These are phyloP conservation scores for Sebastes nivosus DNA, from an alignment of 2,797 vertebrate genomes.

Conservation along the genomic window DNA sequence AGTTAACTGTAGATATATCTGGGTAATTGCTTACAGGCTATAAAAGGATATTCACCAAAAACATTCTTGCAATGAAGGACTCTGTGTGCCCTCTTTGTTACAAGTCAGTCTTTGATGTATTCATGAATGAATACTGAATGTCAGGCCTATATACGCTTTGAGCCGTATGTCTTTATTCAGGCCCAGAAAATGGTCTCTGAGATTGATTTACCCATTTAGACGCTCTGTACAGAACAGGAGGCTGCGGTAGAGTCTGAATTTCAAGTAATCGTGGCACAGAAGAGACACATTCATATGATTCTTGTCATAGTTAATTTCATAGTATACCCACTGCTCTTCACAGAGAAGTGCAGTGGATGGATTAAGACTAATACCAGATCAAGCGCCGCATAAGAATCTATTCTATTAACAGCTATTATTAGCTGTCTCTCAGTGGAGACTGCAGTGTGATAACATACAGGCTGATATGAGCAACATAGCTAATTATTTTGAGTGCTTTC, in stretches of 20 bases:
- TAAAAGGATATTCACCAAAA: constrained; percentile 42
- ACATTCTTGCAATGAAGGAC: neutral
- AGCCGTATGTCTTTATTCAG: constrained; percentile 30
- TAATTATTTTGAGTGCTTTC: neutral
- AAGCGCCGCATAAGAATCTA: neutral
- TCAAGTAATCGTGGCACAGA: neutral
- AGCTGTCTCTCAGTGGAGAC: neutral
- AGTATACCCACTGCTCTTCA: neutral
- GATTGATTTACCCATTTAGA: constrained; percentile 27
- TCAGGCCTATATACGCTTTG: neutral
- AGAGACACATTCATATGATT: neutral
- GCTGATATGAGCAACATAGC: neutral
- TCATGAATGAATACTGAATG: constrained; percentile 27
- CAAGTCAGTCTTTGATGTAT: constrained; percentile 38
- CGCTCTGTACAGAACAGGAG: neutral
- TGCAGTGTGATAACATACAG: neutral
- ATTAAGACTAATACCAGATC: constrained; percentile 12
- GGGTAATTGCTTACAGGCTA: constrained; percentile 24
- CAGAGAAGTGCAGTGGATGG: neutral
- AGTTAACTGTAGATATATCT: constrained; percentile 8
- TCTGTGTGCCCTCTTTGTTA: constrained; percentile 15
- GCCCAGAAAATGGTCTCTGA: constrained; percentile 7
- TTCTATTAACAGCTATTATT: constrained; percentile 2
- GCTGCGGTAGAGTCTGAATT: neutral
- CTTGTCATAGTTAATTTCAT: constrained; percentile 11